Evolutionary conservation across 2,797 vertebrate species (phyloP), one percentile per base, ranked within the genome.

Genomic region (Dromococcyx pavoninus): DNA sequence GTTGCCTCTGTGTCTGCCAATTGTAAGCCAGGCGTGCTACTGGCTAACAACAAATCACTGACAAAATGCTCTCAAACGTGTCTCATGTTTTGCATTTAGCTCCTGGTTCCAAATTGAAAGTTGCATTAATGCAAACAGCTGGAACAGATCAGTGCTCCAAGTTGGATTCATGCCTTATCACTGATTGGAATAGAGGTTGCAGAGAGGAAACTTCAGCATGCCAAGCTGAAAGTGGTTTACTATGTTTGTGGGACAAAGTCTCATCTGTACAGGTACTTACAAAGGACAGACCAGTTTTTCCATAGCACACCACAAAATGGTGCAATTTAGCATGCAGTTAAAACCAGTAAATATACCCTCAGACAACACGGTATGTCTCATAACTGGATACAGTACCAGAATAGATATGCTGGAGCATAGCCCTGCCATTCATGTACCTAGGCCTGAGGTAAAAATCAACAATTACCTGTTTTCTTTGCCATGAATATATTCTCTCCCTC

Each of bases 51-150:
- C 0, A 75, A 89, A 87, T 81, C 73, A 64, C 66, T 56, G 79
- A 89, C 82, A 96, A 75, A 94, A 88, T 64, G 70, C 85, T 80
- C 94, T 86, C 73, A 91, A 95, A 80, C 14, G 5, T 23, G 28
- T 62, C 72, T 93, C 51, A 18, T 41, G 54, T 50, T 87, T 91
- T 95, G 82, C 79, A 39, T 88, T 93, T 89, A 88, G 70, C 79
- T 91, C 79, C 81, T 86, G 76, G 46, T 93, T 96, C 85, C 83
- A 91, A 92, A 95, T 88, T 27, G 91, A 91, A 91, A 73, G 70
- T 86, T 91, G 89, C 73, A 46, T 89, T 91, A 70, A 88, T 91
- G 82, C 76, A 93, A 94, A 95, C 91, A 95, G 94, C 95, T 97
- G 95, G 95, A 96, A 95, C 32, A 91, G 73, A 95, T 94, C 95